These are phyloP conservation scores for Platypus cylindrus DNA, from an alignment of 2,888 invertebrate species.

Conservation along the genomic window DNA sequence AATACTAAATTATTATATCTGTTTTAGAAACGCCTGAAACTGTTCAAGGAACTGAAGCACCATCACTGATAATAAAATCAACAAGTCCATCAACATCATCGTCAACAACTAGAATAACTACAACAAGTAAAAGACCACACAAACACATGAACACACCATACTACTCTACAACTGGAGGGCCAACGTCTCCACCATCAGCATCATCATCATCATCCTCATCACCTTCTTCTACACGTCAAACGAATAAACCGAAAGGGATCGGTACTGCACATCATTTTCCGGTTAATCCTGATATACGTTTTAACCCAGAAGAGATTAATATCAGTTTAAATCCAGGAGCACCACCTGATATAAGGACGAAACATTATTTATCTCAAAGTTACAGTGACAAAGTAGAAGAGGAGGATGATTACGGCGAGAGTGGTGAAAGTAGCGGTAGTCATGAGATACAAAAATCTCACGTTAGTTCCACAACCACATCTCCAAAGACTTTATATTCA, in stretches of 20 bases:
- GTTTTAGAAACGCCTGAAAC: slow-evolving; percentile 30
- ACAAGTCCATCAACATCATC: slow-evolving; percentile 26
- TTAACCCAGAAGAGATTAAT: slow-evolving; percentile 35
- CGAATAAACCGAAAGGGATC: slow-evolving; percentile 18
- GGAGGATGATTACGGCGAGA: too few species aligned
- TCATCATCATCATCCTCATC: too few species aligned
- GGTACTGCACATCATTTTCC: slow-evolving; percentile 30
- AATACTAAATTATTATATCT: too few species aligned
- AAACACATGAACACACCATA: slow-evolving; percentile 18
- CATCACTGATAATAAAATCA: slow-evolving; percentile 25
- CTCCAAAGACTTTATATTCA: slow-evolving; percentile 9
- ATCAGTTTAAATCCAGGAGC: slow-evolving; percentile 32
- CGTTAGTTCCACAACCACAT: slow-evolving; percentile 6
- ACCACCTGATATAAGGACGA: slow-evolving; percentile 28
- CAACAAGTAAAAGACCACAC: slow-evolving; percentile 19
- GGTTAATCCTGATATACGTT: slow-evolving; percentile 30
- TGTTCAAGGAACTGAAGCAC: slow-evolving; percentile 27
- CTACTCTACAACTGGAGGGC: slow-evolving; percentile 19
- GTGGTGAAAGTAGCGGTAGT: slow-evolving; percentile 7
- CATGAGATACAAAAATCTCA: slow-evolving; percentile 4
- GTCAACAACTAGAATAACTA: too few species aligned
- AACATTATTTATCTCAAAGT: slow-evolving; percentile 22
- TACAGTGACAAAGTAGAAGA: too few species aligned
- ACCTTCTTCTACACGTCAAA: slow-evolving; percentile 16
- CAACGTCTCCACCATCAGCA: too few species aligned